Base-by-base conservation (phyloP, 1,140 invertebrate species). In the Aphidius gifuensis region DNA sequence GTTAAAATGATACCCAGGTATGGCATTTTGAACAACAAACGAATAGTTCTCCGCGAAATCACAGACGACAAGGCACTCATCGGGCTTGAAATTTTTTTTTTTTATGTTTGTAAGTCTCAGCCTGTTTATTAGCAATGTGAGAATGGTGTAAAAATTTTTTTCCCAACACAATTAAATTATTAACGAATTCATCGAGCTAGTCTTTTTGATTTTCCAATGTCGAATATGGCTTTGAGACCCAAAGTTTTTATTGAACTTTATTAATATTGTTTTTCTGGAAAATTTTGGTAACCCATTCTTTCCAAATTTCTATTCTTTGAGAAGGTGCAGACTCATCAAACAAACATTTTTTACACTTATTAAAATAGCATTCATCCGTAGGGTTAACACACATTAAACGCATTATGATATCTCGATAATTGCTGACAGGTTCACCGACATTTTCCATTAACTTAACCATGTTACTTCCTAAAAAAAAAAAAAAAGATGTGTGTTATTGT, bases 271-370 rank as follows among this genome's bases (percentile, higher is more conserved):
- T 49, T 16, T n/a, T 16, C 21, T 49, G 7, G 5, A 49, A n/a
- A n/a, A 5, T n/a, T 6, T 49, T 9, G 6, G 11, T 9, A 49
- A 49, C n/a, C 6, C 11, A 49, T 6, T 49, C 47, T 9, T 50
- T 23, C 32, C 23, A 39, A 7, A 0, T 32, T 5, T 49, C 32
- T 38, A 49, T 39, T 39, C n/a, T 9, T 32, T 43, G 45, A 42
- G 16, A 16, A 16, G 16, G 16, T 16, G 16, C 16, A 16, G 16
- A 16, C 16, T 16, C 16, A 16, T 16, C 16, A 16, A 16, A 16
- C 16, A 16, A 16, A 16, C 61, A 62, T 47, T 46, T n/a, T 49
- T 39, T 11, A 57, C 46, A 62, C 7, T 42, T 23, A 9, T 32
- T n/a, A 6, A 48, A 56, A 47, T 57, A 55, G 21, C 61, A 62